Conservation (phyloP, 2,113 vertebrate species). For the Zosterops borbonicus region DNA sequence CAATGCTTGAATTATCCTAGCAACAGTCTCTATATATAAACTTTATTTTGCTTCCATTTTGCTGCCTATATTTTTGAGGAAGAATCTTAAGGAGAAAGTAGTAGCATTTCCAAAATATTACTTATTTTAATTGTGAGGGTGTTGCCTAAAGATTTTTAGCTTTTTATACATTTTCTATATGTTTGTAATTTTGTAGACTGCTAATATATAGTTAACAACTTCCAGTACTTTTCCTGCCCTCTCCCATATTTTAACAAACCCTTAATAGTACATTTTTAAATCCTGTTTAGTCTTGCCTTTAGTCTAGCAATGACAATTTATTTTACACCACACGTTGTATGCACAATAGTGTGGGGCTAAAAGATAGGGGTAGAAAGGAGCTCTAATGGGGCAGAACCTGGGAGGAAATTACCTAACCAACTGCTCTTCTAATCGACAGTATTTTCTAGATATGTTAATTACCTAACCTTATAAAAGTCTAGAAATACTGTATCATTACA, state of each 20-base stretch:
- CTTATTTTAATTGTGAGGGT: background rate
- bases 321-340: fast-evolving
- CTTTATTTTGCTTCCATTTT: background rate
- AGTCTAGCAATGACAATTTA: background rate
- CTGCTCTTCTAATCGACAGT: background rate
- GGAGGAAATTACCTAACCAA: background rate
- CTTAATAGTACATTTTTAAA: background rate
- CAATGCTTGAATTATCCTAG: background rate
- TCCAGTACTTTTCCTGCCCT: background rate
- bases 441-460: background rate
- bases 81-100: background rate
- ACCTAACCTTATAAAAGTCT: background rate
- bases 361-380: fast-evolving
- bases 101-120: background rate
- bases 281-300: background rate
- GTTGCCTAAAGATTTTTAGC: background rate
- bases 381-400: background rate
- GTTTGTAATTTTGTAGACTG: background rate
- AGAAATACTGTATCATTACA: background rate
- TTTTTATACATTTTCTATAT: background rate
- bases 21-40: background rate
- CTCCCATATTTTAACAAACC: background rate
- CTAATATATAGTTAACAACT: background rate
- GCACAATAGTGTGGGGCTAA: background rate
- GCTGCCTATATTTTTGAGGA: background rate